A percentile compares a stretch with the other conserved stretches of the same genome.
Conservation (phyloP, 2,797 vertebrate species). For the Craterocephalus amniculus region DNA sequence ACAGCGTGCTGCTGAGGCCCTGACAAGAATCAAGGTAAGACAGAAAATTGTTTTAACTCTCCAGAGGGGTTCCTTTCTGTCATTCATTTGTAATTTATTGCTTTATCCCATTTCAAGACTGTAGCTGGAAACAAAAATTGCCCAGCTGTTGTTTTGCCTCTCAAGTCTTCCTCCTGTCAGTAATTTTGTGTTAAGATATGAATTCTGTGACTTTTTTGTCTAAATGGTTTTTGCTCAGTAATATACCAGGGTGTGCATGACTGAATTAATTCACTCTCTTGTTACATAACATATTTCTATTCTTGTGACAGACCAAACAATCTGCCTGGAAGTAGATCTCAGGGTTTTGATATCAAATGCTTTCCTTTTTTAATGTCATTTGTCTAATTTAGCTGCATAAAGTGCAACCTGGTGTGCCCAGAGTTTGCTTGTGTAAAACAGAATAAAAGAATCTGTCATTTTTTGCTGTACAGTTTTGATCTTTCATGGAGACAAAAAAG, state of each 20-base stretch:
- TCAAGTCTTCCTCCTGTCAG: neutral
- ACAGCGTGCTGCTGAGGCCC: conserved; percentile 22
- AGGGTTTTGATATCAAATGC: conserved; percentile 4
- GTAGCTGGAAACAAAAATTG: neutral
- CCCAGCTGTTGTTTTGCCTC: neutral
- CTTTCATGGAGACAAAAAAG: neutral
- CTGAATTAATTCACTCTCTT: conserved; percentile 7
- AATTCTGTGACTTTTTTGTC: neutral
- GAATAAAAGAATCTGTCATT: neutral
- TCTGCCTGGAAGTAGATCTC: conserved; percentile 25
- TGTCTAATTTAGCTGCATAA: conserved; percentile 10
- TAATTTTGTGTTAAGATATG: neutral
- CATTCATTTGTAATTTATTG: neutral
- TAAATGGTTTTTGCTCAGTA: conserved; percentile 2
- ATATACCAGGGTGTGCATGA: neutral
- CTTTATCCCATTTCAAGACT: neutral
- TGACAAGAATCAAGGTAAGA: conserved; percentile 58
- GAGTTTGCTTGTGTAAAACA: neutral
- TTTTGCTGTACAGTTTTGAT: neutral
- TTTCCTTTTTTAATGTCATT: conserved; percentile 1
- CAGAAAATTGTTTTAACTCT: neutral
- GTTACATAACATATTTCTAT: conserved; percentile 27
- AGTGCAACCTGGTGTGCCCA: neutral
- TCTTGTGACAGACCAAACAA: conserved; percentile 30
- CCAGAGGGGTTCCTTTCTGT: neutral